Evolutionary conservation across 2,113 vertebrate genomes (phyloP).

Genomic region (Thomomys bottae): DNA sequence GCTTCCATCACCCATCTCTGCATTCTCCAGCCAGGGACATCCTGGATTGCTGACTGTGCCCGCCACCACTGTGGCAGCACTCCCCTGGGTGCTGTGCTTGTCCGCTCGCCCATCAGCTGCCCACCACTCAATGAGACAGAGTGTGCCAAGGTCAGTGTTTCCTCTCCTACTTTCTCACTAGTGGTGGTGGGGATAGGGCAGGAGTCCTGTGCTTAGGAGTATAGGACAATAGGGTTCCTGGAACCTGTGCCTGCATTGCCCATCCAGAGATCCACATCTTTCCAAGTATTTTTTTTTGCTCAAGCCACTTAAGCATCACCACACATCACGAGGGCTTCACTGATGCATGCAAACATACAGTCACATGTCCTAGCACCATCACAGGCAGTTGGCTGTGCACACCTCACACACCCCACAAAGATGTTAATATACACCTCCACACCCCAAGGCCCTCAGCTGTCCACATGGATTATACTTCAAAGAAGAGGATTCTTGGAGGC

Average conservation of each 20-base stretch:
- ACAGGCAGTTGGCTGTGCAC: background rate
- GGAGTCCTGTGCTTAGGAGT: background rate
- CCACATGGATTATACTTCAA: background rate
- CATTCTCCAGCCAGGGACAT: constrained; percentile 86
- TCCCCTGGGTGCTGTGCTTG: constrained; percentile 89
- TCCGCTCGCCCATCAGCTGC: constrained; percentile 94
- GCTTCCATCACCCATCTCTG: background rate
- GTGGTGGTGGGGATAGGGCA: too few relatives aligned
- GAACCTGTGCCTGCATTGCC: background rate
- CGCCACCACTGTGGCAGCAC: constrained; percentile 93
- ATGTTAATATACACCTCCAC: rapidly evolving
- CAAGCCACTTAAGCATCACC: background rate
- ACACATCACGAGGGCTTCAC: background rate
- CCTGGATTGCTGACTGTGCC: constrained; percentile 93
- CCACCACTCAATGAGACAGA: constrained; percentile 97
- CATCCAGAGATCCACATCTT: background rate
- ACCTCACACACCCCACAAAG: background rate
- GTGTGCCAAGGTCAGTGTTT: constrained; percentile 93
- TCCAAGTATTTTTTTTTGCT: background rate
- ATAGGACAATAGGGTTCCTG: background rate
- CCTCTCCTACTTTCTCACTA: background rate
- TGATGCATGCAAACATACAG: background rate
- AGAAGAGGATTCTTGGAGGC: background rate
- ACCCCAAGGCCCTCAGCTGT: background rate
- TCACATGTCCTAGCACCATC: background rate